Evolutionary conservation across 2,888 invertebrate genomes (phyloP).

Genomic region (Synanthedon vespiformis): DNA sequence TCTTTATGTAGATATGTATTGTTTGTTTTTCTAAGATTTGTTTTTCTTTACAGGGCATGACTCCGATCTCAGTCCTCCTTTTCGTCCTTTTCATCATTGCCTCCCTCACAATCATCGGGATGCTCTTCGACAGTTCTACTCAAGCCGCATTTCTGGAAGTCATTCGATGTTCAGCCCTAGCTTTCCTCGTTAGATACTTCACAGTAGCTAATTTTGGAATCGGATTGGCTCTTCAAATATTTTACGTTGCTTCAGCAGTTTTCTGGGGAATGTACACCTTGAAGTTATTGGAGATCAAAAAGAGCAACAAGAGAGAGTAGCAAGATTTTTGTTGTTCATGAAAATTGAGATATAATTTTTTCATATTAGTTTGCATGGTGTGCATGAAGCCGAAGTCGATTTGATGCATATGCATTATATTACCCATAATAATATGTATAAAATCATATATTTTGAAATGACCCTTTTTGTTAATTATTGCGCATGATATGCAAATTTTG

Average conservation of each 20-base stretch:
- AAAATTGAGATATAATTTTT: no score
- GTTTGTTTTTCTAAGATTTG: no score
- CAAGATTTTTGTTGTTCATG: no score
- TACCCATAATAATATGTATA: no score
- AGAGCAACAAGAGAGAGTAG: slow-evolving; percentile 24
- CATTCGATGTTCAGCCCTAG: slow-evolving; percentile 73
- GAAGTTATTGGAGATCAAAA: slow-evolving; percentile 68
- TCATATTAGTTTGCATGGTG: no score
- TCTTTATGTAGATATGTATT: no score
- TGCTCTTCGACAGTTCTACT: slow-evolving; percentile 76
- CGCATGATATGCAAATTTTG: no score
- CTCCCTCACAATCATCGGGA: slow-evolving; percentile 76
- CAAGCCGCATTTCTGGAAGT: slow-evolving; percentile 74
- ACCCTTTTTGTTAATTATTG: no score
- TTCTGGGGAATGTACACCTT: slow-evolving; percentile 75
- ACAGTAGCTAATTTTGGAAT: slow-evolving; percentile 37
- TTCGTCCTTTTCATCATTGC: slow-evolving; percentile 75
- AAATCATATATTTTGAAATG: no score
- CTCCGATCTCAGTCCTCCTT: slow-evolving; percentile 67
- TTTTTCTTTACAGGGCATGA: slow-evolving; percentile 64
- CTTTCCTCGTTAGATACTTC: slow-evolving; percentile 55
- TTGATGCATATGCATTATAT: no score
- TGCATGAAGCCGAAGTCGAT: no score
- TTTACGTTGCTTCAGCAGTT: slow-evolving; percentile 71
- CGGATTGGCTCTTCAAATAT: slow-evolving; percentile 61